These are phyloP conservation scores for Drosophila yakuba DNA, from an alignment of 1,140 invertebrate species.

Conservation along the genomic window DNA sequence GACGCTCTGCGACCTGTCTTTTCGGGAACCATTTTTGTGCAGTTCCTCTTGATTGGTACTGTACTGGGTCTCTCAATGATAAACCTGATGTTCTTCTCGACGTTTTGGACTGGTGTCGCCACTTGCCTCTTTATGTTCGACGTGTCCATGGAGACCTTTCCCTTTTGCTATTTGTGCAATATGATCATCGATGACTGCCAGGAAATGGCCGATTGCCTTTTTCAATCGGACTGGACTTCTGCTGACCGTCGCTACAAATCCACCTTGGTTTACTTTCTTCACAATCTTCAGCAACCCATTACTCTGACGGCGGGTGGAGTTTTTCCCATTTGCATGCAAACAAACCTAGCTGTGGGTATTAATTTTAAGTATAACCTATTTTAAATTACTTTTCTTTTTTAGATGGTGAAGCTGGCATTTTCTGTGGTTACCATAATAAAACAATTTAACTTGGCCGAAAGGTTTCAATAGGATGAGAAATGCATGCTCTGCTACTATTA, in stretches of 20 bases:
- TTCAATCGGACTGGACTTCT: conserved; percentile 59
- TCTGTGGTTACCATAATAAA: conserved; percentile 48
- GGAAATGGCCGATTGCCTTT: conserved; percentile 43
- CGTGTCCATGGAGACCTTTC: conserved; percentile 51
- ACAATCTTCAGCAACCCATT: conserved; percentile 63
- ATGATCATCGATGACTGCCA: conserved; percentile 43
- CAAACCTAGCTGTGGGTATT: conserved; percentile 53
- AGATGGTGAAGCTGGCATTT: not conserved
- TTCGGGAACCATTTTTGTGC: conserved; percentile 41
- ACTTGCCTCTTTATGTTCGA: conserved; percentile 29
- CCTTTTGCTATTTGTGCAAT: conserved; percentile 65
- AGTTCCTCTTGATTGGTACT: conserved; percentile 36
- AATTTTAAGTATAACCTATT: not conserved
- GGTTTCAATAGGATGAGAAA: conserved; percentile 26
- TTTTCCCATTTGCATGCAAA: conserved; percentile 49
- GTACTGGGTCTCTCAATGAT: conserved; percentile 39
- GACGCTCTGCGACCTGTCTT: conserved; percentile 38
- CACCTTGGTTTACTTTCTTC: conserved; percentile 45
- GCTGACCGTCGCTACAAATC: conserved; percentile 40
- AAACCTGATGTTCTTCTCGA: conserved; percentile 46
- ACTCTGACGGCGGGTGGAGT: conserved; percentile 49
- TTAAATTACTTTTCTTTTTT: not conserved
- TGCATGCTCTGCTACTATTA: too few relatives aligned
- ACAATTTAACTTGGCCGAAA: conserved; percentile 66
- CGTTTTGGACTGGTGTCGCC: conserved; percentile 24